Base-by-base conservation (phyloP, 92 coral and sea anemone species). In the Pocillopora meandrina region DNA sequence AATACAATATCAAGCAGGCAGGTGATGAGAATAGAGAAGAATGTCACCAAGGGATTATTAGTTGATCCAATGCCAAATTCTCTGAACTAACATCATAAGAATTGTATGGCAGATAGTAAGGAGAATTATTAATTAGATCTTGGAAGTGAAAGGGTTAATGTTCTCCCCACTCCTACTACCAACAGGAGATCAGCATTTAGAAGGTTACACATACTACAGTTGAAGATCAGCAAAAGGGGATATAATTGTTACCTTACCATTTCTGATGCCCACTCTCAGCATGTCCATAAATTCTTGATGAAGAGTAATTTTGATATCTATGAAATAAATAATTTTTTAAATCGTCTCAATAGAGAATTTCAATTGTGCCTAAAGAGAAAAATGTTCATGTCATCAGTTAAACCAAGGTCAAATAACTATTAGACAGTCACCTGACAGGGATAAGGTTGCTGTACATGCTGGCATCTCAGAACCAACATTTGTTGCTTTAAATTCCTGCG, bases 201-300 rank as follows among this genome's bases (percentile, higher is more conserved):
- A 42, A 7, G 23, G 13, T 35, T 20, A 8, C 23, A 19, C 34
- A 20, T 13, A 67, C 12, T 9, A 67, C 13, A 67, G 15, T 4
- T 35, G 21, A 21, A 47, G 12, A 9, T 21, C 11, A 31, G 3
- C 21, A 77, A 62, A 9, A 77, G 70, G 18, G 61, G 36, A 18
- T 19, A 62, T 13, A 34, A 56, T 23, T 67, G 52, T 12, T 21
- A 7, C 69, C 90, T 71, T 56, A 91, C 97, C 97, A 64, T 87
- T 82, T 82, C 97, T 89, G 59, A 93, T 91, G 47, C 97, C 97
- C 77, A 89, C 91, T 85, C 97, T 84, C 19, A 93, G 87, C 21
- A 91, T 90, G 58, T 90, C 96, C 96, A 96, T 87, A 66, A 94
- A 85, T 56, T 92, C 94, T 74, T 96, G 93, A 23, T 90, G 91